A percentile compares a stretch with the other conserved stretches of the same genome.
These are phyloP conservation scores for Notiomystis cincta DNA, from an alignment of 2,113 vertebrate genomes.

Conservation along the genomic window DNA sequence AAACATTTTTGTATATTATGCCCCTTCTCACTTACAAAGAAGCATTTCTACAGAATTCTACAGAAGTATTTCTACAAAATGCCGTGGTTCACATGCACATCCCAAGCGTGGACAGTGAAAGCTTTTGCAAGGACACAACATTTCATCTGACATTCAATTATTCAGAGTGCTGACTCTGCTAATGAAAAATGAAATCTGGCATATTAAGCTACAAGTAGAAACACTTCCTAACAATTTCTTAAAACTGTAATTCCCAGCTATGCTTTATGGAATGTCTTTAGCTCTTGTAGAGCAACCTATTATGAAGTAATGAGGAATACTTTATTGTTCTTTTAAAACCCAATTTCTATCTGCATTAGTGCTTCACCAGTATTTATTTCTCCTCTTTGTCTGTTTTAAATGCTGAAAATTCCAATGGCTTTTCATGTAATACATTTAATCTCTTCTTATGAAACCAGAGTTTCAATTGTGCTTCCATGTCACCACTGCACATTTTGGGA, in stretches of 20 bases:
- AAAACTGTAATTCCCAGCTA: not conserved
- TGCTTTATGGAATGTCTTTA: not conserved
- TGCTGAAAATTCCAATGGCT: not conserved
- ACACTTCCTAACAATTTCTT: not conserved
- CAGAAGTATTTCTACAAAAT: not conserved
- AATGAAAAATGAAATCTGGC: constrained; percentile 22
- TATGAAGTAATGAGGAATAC: not conserved
- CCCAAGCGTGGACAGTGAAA: not conserved
- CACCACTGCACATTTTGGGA: not conserved
- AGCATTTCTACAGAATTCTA: not conserved
- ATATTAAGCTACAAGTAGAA: not conserved
- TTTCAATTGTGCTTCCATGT: not conserved
- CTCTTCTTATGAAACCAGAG: not conserved
- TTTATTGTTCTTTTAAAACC: not conserved
- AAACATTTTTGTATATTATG: not conserved
- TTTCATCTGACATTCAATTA: constrained; percentile 11
- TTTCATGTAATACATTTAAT: not conserved
- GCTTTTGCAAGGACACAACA: not conserved
- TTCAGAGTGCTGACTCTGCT: constrained; percentile 26
- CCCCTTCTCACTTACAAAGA: not conserved
- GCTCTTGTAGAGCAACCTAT: not conserved
- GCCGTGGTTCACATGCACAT: not conserved
- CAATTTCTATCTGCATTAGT: not conserved
- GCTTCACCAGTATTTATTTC: not conserved
- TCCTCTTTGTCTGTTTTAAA: not conserved